Base-by-base conservation (phyloP, 2,888 invertebrate species). In the Raillietiella orientalis region DNA sequence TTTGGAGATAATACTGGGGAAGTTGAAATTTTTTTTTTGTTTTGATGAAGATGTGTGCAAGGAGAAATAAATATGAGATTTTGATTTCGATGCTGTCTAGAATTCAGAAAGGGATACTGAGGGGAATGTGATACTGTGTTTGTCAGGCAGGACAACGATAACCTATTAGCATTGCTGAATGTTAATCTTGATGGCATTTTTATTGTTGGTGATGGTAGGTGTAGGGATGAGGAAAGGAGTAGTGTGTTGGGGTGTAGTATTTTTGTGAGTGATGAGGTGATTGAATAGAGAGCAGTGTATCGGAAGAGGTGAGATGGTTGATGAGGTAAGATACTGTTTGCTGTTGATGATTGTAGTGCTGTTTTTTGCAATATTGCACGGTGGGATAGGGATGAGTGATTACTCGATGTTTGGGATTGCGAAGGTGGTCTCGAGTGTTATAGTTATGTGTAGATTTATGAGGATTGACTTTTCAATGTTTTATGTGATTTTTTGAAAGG, bases 401-500 rank as follows among this genome's bases (percentile, higher is more conserved):
- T n/a, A n/a, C n/a, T n/a, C n/a, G n/a, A n/a, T n/a, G n/a, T n/a
- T n/a, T n/a, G n/a, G n/a, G 42, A 40, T 11, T 31, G 22, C 21
- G 26, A 40, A 58, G 50, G 54, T 54, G 50, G 46, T 43, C 52
- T 39, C 58, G 13, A 13, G 29, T 40, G 34, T 58, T 37, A 46
- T 54, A 38, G 52, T 62, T 44, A 41, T 47, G 46, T 35, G 57
- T 36, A 53, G 53, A 41, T 62, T 63, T 58, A 47, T 42, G 29
- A 41, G 44, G 4, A 42, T 52, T 41, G 58, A 55, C 53, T 47
- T 62, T 41, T 50, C 64, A 49, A 36, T 53, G 38, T 63, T 65
- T 57, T 65, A 62, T 56, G 48, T 64, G n/a, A 44, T 59, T 58
- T 55, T 66, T 65, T 60, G 63, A 65, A 30, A 44, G 51, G 3